Evolutionary conservation across 2,888 invertebrate genomes (phyloP), one percentile per base, ranked within the genome.

Genomic region (Corbicula japonica): DNA sequence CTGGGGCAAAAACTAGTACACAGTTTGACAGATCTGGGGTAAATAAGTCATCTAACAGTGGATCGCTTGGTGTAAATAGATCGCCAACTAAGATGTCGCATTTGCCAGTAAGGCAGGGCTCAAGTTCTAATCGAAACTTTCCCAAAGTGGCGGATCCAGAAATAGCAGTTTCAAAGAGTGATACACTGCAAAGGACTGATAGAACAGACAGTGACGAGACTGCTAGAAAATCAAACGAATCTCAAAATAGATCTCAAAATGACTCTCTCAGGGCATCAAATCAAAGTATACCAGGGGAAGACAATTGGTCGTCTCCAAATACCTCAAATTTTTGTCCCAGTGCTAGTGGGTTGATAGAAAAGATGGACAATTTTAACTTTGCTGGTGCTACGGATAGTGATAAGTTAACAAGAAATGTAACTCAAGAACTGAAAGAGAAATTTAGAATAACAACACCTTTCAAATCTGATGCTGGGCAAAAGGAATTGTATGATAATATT

Each of bases 101-200:
- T 46, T 68, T 86, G 12, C 85, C 85, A 15, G 63, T 84, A 28
- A 77, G 61, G 52, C 84, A 77, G 60, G 84, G 85, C 1, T 83
- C 87, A 12, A 84, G 65, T 69, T 52, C 83, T 2, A 80, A 72
- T 48, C 63, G 75, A 50, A 80, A 73, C 50, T 76, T 80, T 56
- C 75, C 71, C 2, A 71, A 71, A 44, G 76, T 75, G 0, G 38
- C 56, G 1, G 72, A 78, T 58, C 35, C 50, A 21, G 62, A 73
- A 30, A 71, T 35, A 15, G 48, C 63, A 0, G 21, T 68, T 30
- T 18, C 68, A 4, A 71, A 34, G 26, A 48, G 32, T 46, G 60
- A 60, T 1, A 10, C 28, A 15, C 32, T 34, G 12, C 4, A 34
- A 50, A 66, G 44, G 18, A 5, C n/a, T n/a, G n/a, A n/a, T 1